Evolutionary conservation across 2,113 vertebrate genomes (phyloP), one percentile per base, ranked within the genome.

Genomic region (Limnothrissa miodon): DNA sequence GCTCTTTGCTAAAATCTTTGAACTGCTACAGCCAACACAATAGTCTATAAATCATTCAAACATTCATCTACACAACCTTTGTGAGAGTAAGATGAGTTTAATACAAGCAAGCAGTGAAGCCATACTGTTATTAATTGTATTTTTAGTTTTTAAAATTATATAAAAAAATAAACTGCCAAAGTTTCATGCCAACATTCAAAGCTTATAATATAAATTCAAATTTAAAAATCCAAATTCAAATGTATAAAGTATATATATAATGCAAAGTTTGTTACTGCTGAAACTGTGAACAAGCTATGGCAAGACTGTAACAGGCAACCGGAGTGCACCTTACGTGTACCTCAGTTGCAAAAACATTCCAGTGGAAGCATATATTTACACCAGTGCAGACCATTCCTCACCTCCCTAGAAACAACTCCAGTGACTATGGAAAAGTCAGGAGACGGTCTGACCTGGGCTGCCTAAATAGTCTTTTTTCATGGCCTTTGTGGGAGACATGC

Each of bases 391-490:
- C 2, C 29, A 9, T 15, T 70, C 62, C 62, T 15, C 62, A 70
- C 62, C 62, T 70, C 62, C 62, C 62, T 36, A 11, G 13, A 70
- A 70, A 36, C 59, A 66, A 25, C 62, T 29, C 66, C 66, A 10
- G 1, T 62, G 59, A 36, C 25, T 36, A 33, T 4, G 10, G 66
- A 33, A 33, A 36, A 66, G 6, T 56, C 9, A 15, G 29, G 66
- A 74, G 66, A 36, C 66, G 29, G 29, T 36, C 10, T 36, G 66
- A 74, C 66, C 36, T 11, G 1, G 66, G 19, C 66, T 36, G 66
- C 29, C 66, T 74, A 74, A 74, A 74, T 74, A 74, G 66, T 36
- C 33, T 17, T 80, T n/a, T 83, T 84, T 84, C 83, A 84, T 80
- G 78, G 45, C 83, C 33, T 39, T 48, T 66, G 33, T 44, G 74